phyloP scores from a whole-genome alignment of 2,797 vertebrate genomes.

The Microctenopoma steveboyesi region DNA sequence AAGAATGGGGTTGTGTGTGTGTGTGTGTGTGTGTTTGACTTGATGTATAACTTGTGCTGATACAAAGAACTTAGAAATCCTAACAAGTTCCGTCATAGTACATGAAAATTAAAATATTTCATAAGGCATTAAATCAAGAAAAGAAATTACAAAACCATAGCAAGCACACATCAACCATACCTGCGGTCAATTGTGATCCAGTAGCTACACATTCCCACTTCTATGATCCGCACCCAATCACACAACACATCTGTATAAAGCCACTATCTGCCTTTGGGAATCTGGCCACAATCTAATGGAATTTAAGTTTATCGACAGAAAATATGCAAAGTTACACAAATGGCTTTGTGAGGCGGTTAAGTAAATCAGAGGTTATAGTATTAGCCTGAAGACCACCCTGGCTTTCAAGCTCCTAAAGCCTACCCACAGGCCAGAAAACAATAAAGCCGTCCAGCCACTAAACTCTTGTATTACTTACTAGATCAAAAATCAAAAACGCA shows the following conservation, averaged over 20 bases:
- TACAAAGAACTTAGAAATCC: conserved; percentile 47
- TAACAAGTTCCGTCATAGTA: conserved; percentile 49
- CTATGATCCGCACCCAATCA: conserved; percentile 78
- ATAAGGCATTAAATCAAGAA: conserved; percentile 48
- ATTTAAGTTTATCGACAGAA: conserved; percentile 87
- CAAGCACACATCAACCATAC: conserved; percentile 36
- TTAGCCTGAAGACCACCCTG: conserved; percentile 86
- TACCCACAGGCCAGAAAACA: conserved; percentile 73
- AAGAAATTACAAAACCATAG: conserved; percentile 42
- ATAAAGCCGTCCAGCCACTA: conserved; percentile 42
- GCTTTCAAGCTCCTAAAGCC: conserved; percentile 61
- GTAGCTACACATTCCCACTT: conserved; percentile 76
- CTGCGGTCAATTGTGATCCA: conserved; percentile 62
- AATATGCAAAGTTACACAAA: conserved; percentile 84
- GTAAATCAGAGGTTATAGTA: conserved; percentile 73
- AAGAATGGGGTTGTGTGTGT: conserved; percentile 40
- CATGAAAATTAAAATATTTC: conserved; percentile 55
- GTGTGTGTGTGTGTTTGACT: conserved; percentile 43
- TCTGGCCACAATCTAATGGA: conserved; percentile 84
- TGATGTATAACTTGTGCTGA: conserved; percentile 62
- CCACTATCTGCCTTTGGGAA: conserved; percentile 80
- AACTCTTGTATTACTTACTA: conserved; percentile 46
- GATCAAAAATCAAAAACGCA: conserved; percentile 53
- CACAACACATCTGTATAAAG: conserved; percentile 80
- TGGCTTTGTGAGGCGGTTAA: conserved; percentile 70